phyloP scores from a whole-genome alignment of 92 coral and sea anemone genomes.

The Heliopora coerulea region DNA sequence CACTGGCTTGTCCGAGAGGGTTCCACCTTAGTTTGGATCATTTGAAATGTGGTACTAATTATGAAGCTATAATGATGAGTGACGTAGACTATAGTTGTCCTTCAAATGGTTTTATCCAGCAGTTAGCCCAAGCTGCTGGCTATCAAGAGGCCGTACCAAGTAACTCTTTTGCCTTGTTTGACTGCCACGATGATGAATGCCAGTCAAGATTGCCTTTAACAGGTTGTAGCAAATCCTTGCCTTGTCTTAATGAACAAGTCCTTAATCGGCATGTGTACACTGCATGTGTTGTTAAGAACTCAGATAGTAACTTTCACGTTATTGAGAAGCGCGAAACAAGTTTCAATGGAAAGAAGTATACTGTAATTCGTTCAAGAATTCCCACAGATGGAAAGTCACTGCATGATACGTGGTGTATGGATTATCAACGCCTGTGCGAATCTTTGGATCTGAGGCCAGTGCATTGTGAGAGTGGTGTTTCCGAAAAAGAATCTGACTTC shows the following conservation, averaged over 20 bases:
- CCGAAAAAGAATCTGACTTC: conserved; percentile 29
- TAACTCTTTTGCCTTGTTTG: conserved; percentile 53
- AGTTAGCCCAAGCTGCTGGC: conserved; percentile 55
- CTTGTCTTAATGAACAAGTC: conserved; percentile 12
- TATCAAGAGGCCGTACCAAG: conserved; percentile 40
- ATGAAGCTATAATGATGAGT: conserved; percentile 53
- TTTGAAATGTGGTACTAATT: conserved; percentile 16
- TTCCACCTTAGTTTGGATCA: not conserved
- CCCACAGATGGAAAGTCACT: conserved; percentile 44
- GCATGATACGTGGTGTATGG: conserved; percentile 55
- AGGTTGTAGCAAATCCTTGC: conserved; percentile 11
- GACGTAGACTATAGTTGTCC: conserved; percentile 46
- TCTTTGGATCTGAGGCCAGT: conserved; percentile 47
- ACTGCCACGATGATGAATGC: conserved; percentile 55
- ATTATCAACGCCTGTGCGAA: conserved; percentile 57
- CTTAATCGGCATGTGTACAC: conserved; percentile 29
- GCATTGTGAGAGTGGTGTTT: conserved; percentile 46
- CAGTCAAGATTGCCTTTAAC: conserved; percentile 15
- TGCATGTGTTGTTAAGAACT: conserved; percentile 50
- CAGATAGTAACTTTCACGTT: conserved; percentile 55
- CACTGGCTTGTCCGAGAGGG: conserved; percentile 50
- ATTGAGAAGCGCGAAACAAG: conserved; percentile 20
- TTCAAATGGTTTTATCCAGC: conserved; percentile 45
- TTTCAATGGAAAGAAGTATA: conserved; percentile 27
- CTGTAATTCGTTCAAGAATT: conserved; percentile 37